Percentiles rank a stretch among this genome's conserved stretches.
Conservation (phyloP, 2,113 vertebrate species). For the Alces alces region DNA sequence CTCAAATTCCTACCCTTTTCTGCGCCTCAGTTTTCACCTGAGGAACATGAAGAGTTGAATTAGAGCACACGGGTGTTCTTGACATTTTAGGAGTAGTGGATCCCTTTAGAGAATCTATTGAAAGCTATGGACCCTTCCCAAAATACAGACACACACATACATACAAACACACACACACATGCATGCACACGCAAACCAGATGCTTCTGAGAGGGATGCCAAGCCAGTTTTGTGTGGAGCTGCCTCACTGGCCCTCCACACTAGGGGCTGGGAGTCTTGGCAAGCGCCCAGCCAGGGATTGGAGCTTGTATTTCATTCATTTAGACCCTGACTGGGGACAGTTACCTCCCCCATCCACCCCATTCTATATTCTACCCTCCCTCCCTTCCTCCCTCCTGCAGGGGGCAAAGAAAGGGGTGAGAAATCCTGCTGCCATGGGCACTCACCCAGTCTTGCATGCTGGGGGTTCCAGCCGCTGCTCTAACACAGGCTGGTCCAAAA, state of each 20-base stretch:
- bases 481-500: conserved; percentile 89
- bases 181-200: neutral
- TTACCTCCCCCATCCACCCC: neutral
- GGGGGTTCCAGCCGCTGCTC: conserved; percentile 57
- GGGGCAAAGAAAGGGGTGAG: conserved; percentile 6
- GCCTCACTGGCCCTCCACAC: neutral
- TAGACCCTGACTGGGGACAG: neutral
- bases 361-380: neutral
- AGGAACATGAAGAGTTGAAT: conserved; percentile 22
- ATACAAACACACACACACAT: rapidly evolving
- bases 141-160: neutral
- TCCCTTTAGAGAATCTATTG: neutral
- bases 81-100: neutral
- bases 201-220: neutral
- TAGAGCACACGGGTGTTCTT: neutral
- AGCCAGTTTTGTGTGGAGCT: neutral
- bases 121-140: neutral
- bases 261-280: neutral
- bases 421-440: conserved; percentile 15
- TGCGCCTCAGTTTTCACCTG: conserved; percentile 18
- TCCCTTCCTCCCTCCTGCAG: neutral
- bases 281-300: neutral
- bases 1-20: conserved; percentile 34
- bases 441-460: conserved; percentile 52
- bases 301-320: neutral